Base-by-base conservation (phyloP, 2,113 vertebrate genomes). In the Corydoras sp. region DNA sequence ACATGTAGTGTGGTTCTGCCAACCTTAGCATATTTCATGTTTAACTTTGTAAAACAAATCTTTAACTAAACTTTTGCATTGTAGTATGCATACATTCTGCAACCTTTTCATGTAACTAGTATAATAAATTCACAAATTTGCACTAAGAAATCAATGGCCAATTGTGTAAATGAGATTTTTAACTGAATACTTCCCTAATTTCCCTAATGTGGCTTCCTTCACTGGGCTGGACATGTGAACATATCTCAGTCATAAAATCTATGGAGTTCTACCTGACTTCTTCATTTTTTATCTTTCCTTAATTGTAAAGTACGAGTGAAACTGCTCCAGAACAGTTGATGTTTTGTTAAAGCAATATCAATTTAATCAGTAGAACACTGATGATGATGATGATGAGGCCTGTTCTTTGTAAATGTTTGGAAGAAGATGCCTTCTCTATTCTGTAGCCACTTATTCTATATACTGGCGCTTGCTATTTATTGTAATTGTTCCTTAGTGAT, bases 301-400 rank as follows among this genome's bases (percentile, higher is more conserved):
- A 66, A 65, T 58, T 79, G 70, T 43, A 69, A 71, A 30, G 13
- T 72, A 66, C 70, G 75, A 54, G 68, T 50, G 68, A 79, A 58
- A 31, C 3, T 15, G 62, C 55, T 67, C 59, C 58, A 48, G 69
- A 24, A 82, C 77, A 85, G 77, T 82, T 74, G 81, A 75, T 31
- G 58, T 76, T 59, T 63, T 65, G 72, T 62, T 77, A 53, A 82
- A 85, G 83, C 84, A 84, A 85, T 80, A 85, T 81, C 66, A n/a
- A 31, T 51, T 60, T 35, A 10, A 49, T 60, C 63, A 61, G n/a
- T n/a, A 3, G 14, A 68, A 54, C 65, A 65, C 58, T n/a, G 54
- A 53, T 53, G 49, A 51, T 62, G 71, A 51, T 62, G 71, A 62
- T 14, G 15, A 65, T n/a, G 60, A 68, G 67, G 65, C 73, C 54